A percentile compares a stretch with the other conserved stretches of the same genome.
Evolutionary conservation across 2,888 invertebrate species (phyloP).

Genomic region (Acleris literana): DNA sequence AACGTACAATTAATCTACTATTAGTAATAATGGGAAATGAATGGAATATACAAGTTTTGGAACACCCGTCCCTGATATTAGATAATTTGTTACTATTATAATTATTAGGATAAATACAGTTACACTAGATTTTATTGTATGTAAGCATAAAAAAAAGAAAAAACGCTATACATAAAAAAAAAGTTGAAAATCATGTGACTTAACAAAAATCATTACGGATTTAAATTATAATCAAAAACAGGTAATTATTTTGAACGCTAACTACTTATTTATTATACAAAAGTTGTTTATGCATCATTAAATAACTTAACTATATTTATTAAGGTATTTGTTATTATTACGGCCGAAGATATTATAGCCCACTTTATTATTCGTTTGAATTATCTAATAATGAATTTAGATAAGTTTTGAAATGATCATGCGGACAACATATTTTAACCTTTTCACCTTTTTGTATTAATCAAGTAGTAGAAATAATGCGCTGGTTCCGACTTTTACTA

Average conservation of each 20-base stretch:
- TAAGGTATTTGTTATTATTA: conserved; percentile 50
- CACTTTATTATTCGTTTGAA: conserved; percentile 18
- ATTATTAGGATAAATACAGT: conserved; percentile 36
- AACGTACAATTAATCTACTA: conserved; percentile 35
- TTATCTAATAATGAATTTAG: neutral
- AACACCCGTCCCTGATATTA: conserved; percentile 29
- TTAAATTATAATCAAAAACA: conserved; percentile 41
- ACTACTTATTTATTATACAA: conserved; percentile 80
- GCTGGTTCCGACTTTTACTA: no score
- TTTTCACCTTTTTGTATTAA: neutral
- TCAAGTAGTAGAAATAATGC: neutral
- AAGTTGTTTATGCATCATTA: conserved; percentile 73
- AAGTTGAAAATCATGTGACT: conserved; percentile 20
- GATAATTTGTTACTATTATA: conserved; percentile 41
- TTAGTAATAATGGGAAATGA: conserved; percentile 36
- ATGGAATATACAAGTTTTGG: conserved; percentile 41
- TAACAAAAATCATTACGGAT: conserved; percentile 22
- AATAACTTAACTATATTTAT: conserved; percentile 62
- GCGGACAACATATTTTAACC: neutral
- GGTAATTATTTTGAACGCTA: conserved; percentile 68
- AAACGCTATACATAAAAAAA: conserved; percentile 21
- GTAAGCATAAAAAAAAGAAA: conserved; percentile 31
- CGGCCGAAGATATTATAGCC: conserved; percentile 13
- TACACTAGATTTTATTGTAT: conserved; percentile 28
- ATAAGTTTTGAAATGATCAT: neutral